Base-by-base conservation (phyloP, 2,797 vertebrate species). In the Catharus ustulatus region DNA sequence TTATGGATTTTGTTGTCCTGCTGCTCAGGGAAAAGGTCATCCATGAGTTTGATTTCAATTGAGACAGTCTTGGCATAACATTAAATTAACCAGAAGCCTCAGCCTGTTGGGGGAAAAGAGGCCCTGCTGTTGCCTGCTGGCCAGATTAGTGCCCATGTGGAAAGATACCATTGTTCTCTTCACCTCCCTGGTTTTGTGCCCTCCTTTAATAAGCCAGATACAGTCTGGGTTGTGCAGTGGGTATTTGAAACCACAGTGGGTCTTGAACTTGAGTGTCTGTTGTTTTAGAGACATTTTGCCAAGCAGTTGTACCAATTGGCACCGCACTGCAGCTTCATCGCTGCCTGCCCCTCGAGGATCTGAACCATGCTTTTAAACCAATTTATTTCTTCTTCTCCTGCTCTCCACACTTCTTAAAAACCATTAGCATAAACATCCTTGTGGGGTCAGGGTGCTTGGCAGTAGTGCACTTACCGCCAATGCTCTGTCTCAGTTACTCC, bases 1-100 rank as follows among this genome's bases (percentile, higher is more conserved):
- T 92, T 93, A 86, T 75, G 42, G 83, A 80, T 94, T 95, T 96
- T 89, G 36, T 75, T 95, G 96, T 90, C 84, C 58, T 74, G 86
- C 45, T 95, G 62, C 75, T 94, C 55, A 83, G 68, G 75, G 89
- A 38, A 96, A 95, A 97, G 91, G 89, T 95, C 87, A 46, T 77
- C 89, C 92, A 40, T 84, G 88, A 94, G 66, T 93, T 84, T 96
- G 92, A 81, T 94, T 97, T 90, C 84, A 91, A 66, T 87, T 87
- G 74, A 95, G 90, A 82, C 10, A 9, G 17, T 94, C 71, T 94
- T 93, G 63, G 84, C 67, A 81, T 86, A 88, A 59, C 42, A 64
- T 90, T 78, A 89, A 81, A 66, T 84, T 90, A 52, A 67, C 59
- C 83, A 95, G 66, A 32, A 66, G 46, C 80, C 87, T 90, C 77